Evolutionary conservation across 2,113 vertebrate genomes (phyloP).

Genomic region (Proteles cristata): DNA sequence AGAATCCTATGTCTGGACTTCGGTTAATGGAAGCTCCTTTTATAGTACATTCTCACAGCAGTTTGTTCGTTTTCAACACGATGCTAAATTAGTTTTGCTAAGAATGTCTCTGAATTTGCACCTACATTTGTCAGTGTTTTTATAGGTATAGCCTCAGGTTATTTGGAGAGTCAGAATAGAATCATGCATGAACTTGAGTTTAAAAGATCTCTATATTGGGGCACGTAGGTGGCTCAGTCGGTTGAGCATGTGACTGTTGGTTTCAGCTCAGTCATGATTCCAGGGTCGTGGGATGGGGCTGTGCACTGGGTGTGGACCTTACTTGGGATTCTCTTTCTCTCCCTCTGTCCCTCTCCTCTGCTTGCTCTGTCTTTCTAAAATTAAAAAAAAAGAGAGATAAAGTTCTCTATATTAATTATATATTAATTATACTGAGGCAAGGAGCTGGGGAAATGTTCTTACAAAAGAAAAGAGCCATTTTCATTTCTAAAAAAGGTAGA

Average conservation of each 20-base stretch:
- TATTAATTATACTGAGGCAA: not conserved
- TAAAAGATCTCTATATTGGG: not conserved
- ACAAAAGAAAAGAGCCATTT: not conserved
- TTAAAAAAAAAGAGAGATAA: too few species aligned
- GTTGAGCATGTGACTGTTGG: too few species aligned
- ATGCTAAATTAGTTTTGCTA: not conserved
- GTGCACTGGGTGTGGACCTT: too few species aligned
- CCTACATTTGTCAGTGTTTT: not conserved
- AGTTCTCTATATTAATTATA: too few species aligned
- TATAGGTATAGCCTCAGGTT: not conserved
- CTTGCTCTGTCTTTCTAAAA: too few species aligned
- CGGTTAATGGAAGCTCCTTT: not conserved
- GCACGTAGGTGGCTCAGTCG: too few species aligned
- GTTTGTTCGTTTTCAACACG: not conserved
- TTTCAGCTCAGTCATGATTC: too few species aligned
- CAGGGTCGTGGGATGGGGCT: too few species aligned
- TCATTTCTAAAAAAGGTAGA: not conserved
- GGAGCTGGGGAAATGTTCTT: not conserved
- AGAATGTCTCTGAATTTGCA: not conserved
- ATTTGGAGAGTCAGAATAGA: not conserved
- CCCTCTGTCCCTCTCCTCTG: too few species aligned
- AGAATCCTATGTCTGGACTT: not conserved
- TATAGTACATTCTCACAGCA: not conserved
- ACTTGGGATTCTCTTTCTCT: too few species aligned
- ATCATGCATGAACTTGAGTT: not conserved